phyloP scores from a whole-genome alignment of 2,888 invertebrate genomes.

The Sarcophaga caerulescens region DNA sequence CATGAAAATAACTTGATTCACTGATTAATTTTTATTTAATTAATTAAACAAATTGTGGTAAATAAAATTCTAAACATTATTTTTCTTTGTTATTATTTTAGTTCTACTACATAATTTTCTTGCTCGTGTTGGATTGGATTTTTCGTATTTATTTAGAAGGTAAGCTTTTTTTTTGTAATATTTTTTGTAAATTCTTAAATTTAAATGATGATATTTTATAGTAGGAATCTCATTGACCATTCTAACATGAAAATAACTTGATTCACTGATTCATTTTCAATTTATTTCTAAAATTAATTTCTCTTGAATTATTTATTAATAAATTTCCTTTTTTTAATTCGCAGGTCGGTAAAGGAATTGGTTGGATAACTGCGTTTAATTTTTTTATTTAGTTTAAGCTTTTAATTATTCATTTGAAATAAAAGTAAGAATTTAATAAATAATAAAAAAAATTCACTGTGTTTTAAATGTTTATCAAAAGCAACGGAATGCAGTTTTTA shows the following conservation, averaged over 20 bases:
- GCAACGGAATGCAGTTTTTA: neutral
- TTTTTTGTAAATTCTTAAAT: neutral
- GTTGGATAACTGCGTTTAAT: neutral
- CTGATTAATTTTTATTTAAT: constrained; percentile 47
- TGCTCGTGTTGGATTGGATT: neutral
- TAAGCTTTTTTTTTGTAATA: neutral
- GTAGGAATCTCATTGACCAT: constrained; percentile 68
- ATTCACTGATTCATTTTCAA: constrained; percentile 33
- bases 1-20: constrained; percentile 62
- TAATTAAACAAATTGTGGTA: neutral
- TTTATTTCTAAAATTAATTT: neutral
- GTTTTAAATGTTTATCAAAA: neutral
- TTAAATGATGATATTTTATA: constrained; percentile 58
- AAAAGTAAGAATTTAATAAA: neutral
- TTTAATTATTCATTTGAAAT: neutral
- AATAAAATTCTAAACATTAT: neutral
- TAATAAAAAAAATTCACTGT: neutral
- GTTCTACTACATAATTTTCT: neutral
- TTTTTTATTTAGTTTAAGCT: neutral
- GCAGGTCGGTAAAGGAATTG: neutral
- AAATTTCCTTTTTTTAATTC: neutral
- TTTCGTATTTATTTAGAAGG: neutral
- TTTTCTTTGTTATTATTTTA: neutral
- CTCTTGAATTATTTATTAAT: neutral
- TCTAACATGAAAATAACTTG: constrained; percentile 57